Base-by-base conservation (phyloP, 2,113 vertebrate genomes). In the Bubo blakistoni region DNA sequence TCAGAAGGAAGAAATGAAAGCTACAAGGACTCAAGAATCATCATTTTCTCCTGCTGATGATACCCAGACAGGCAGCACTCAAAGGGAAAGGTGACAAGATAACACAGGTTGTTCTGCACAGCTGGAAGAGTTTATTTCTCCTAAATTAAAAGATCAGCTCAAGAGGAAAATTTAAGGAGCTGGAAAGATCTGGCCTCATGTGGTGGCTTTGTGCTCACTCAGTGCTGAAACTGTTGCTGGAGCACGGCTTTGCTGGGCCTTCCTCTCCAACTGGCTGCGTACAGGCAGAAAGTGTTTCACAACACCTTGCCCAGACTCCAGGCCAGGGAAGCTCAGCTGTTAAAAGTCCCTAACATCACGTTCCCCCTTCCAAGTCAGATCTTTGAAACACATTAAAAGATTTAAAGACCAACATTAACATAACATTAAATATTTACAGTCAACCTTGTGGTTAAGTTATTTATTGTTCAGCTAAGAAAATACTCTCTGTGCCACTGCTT, bases 291-390 rank as follows among this genome's bases (percentile, higher is more conserved):
- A 65, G 46, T 11, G 18, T 74, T 84, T 38, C 78, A 81, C 92
- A 47, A 46, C 90, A 44, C 88, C 73, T 93, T 78, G 81, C 84
- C 90, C 96, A 32, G 76, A 32, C 40, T 78, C 63, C 62, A 4
- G 66, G 49, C 38, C 73, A 54, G 46, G 74, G 69, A 30, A 82
- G 67, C 80, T 61, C 94, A 30, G 89, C 74, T 67, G 46, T 8
- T 66, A 8, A 20, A 65, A 61, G 83, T 7, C 46, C 80, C 70
- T 32, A 38, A 51, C 15, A 52, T 59, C 86, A 29, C 16, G 0
- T 61, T 13, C 44, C 40, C 21, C 15, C 4, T 42, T 58, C 52
- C 86, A 25, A 82, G 76, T 47, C 51, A 34, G 25, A 67, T 47
- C 52, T 29, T 1, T 13, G 42, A 73, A 74, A 30, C 38, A 1